A percentile compares a stretch with the other conserved stretches of the same genome.
phyloP scores from a whole-genome alignment of 2,797 vertebrate species.

The Bovichtus diacanthus region DNA sequence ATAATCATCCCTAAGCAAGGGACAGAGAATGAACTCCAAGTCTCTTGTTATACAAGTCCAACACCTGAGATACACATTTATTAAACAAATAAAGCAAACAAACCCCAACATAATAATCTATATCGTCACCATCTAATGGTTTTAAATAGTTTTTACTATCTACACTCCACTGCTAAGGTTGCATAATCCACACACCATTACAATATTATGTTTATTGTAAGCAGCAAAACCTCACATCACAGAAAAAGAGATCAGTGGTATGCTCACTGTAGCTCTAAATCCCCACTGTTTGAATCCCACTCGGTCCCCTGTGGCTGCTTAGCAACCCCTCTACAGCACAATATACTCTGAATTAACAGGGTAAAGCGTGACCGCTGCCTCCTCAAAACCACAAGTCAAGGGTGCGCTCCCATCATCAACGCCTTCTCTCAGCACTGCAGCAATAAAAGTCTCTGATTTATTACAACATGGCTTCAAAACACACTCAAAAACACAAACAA shows the following conservation, averaged over 20 bases:
- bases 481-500: slow-evolving; percentile 33
- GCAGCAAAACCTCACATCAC: slow-evolving; percentile 50
- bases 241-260: slow-evolving; percentile 62
- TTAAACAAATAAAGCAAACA: not conserved
- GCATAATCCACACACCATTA: slow-evolving; percentile 26
- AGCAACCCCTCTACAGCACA: slow-evolving; percentile 86
- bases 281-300: slow-evolving; percentile 84
- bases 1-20: slow-evolving; percentile 28
- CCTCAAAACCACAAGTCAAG: slow-evolving; percentile 80
- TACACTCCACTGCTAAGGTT: slow-evolving; percentile 10
- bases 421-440: slow-evolving; percentile 62
- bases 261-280: slow-evolving; percentile 70
- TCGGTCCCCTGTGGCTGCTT: slow-evolving; percentile 84
- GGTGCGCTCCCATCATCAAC: slow-evolving; percentile 74
- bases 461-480: slow-evolving; percentile 38
- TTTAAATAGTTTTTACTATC: not conserved
- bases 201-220: slow-evolving; percentile 30
- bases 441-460: slow-evolving; percentile 58
- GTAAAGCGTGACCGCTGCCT: slow-evolving; percentile 82
- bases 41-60: slow-evolving; percentile 7
- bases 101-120: not conserved
- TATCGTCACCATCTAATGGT: not conserved
- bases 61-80: not conserved
- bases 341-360: slow-evolving; percentile 84
- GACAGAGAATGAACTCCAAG: slow-evolving; percentile 14